phyloP scores from a whole-genome alignment of 2,888 invertebrate species.

The Fragum whitleyi region DNA sequence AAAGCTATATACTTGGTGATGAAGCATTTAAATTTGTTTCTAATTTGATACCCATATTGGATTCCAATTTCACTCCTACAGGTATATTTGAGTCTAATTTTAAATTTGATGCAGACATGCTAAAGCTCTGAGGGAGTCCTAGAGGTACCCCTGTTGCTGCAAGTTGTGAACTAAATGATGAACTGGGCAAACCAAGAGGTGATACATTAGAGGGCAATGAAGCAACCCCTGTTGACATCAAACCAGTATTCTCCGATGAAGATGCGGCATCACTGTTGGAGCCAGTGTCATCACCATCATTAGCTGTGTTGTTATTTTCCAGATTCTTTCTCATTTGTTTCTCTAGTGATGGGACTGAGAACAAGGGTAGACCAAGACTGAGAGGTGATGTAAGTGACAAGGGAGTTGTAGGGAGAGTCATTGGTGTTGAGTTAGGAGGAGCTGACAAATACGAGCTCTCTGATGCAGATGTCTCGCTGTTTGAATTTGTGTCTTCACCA shows the following conservation, averaged over 20 bases:
- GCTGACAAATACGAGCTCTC: constrained; percentile 60
- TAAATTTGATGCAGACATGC: constrained; percentile 18
- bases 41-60: constrained; percentile 35
- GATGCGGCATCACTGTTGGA: constrained; percentile 56
- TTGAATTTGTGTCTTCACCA: constrained; percentile 59
- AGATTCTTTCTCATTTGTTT: constrained; percentile 99
- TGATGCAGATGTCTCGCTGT: constrained; percentile 61
- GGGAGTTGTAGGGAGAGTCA: constrained; percentile 51
- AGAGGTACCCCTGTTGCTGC: constrained; percentile 39
- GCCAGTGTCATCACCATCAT: constrained; percentile 52
- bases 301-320: constrained; percentile 84
- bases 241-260: constrained; percentile 47
- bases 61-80: constrained; percentile 21
- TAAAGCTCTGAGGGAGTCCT: constrained; percentile 35
- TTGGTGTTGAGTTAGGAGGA: constrained; percentile 35
- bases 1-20: constrained; percentile 47
- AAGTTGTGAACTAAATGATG: constrained; percentile 31
- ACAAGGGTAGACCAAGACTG: constrained; percentile 88
- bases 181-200: constrained; percentile 26
- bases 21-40: constrained; percentile 36
- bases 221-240: neutral
- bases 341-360: constrained; percentile 99
- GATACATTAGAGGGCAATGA: constrained; percentile 16
- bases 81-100: constrained; percentile 24
- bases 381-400: constrained; percentile 45